Evolutionary conservation across 2,888 invertebrate genomes (phyloP), one percentile per base, ranked within the genome.

Genomic region (Cacoxenus indagator): DNA sequence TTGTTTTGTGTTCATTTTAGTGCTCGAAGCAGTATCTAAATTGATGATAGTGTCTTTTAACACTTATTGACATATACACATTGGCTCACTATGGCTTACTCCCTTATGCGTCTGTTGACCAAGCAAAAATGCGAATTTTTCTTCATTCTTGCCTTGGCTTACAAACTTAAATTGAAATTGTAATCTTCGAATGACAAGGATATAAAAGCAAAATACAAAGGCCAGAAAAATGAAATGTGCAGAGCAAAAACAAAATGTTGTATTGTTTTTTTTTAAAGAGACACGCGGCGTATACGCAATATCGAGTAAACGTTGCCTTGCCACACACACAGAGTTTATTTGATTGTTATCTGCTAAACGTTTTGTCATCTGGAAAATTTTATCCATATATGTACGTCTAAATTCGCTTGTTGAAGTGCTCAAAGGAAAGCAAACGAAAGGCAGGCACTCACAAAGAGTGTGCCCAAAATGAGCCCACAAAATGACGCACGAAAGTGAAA

Each of bases 121-220:
- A 31, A 31, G 9, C 31, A 31, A 8, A 55, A 22, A 55, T 43
- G 61, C 17, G 11, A 61, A 61, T 61, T 37, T 43, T n/a, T n/a
- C n/a, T n/a, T 61, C 61, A 43, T 43, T 61, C 14, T 22, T 61
- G 37, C 9, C 14, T 37, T 19, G 61, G 61, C 37, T 61, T 61
- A 61, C 61, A 43, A 61, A 61, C 61, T 61, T 61, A 61, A 61
- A 61, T 61, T 61, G 61, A 61, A 61, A 61, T 61, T 61, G 61
- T 61, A 61, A 61, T 61, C 61, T 61, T 19, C 43, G 22, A 61
- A 61, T 61, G 61, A 61, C 43, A 61, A 61, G 61, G 37, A 43
- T 37, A 22, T 37, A 27, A 24, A 19, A 27, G 17, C 11, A 61
- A 24, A 37, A 55, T 26, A 3, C 26, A 5, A 26, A 26, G 37